phyloP scores from a whole-genome alignment of 2,888 invertebrate species.

The Augiades crinisus region DNA sequence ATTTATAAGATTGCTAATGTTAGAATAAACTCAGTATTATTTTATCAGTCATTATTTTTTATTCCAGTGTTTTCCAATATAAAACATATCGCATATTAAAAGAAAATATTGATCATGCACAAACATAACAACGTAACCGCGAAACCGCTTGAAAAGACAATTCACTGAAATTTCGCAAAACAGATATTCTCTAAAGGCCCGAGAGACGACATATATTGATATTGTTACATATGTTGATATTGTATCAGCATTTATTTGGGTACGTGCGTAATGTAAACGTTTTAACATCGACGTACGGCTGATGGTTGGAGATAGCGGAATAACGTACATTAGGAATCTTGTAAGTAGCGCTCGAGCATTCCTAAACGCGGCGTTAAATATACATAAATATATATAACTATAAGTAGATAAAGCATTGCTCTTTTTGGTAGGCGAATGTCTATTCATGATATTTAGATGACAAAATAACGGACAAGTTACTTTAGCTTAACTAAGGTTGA shows the following conservation, averaged over 20 bases:
- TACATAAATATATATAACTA: background rate
- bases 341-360: background rate
- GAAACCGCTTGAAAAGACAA: background rate
- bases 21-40: no score
- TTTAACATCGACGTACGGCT: background rate
- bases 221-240: background rate
- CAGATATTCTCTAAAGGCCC: background rate
- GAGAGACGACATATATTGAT: background rate
- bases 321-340: background rate
- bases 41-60: no score
- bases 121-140: background rate
- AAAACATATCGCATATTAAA: no score
- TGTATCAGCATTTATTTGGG: conserved; percentile 8
- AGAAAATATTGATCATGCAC: background rate
- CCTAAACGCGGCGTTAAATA: background rate
- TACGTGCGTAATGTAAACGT: conserved; percentile 14
- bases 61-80: no score
- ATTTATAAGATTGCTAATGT: no score
- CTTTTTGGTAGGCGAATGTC: no score
- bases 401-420: no score
- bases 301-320: conserved; percentile 4
- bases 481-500: no score
- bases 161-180: background rate
- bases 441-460: background rate
- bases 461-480: background rate